phyloP scores from a whole-genome alignment of 2,888 invertebrate genomes.

The Schrankia costaestrigalis region DNA sequence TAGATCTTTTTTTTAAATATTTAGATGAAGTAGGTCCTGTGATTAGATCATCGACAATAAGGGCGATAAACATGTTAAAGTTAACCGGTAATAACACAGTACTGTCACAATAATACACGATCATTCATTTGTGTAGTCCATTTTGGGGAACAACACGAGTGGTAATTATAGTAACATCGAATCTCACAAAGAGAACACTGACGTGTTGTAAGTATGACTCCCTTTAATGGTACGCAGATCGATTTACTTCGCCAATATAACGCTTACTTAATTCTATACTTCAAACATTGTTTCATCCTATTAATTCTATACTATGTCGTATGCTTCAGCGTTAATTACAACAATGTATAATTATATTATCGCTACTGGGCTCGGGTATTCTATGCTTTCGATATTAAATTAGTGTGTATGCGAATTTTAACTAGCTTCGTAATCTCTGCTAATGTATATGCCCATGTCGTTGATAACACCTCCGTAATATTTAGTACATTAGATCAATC shows the following conservation, averaged over 20 bases:
- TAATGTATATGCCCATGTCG: slow-evolving; percentile 77
- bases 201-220: slow-evolving; percentile 75
- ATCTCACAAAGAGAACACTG: slow-evolving; percentile 59
- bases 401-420: slow-evolving; percentile 78
- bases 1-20: slow-evolving; percentile 54
- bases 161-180: slow-evolving; percentile 58
- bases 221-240: slow-evolving; percentile 67
- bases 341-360: slow-evolving; percentile 66
- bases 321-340: slow-evolving; percentile 74
- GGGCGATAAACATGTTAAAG: slow-evolving; percentile 39
- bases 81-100: slow-evolving; percentile 36
- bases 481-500: slow-evolving; percentile 75
- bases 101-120: slow-evolving; percentile 41
- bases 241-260: slow-evolving; percentile 69
- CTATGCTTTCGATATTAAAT: slow-evolving; percentile 80
- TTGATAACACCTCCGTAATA: slow-evolving; percentile 71
- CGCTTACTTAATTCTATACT: slow-evolving; percentile 71
- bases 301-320: slow-evolving; percentile 76
- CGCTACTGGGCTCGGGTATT: slow-evolving; percentile 80
- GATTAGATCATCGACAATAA: slow-evolving; percentile 57
- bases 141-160: slow-evolving; percentile 57
- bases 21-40: slow-evolving; percentile 69
- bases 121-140: slow-evolving; percentile 65
- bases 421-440: slow-evolving; percentile 79
- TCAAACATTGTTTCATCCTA: slow-evolving; percentile 71